These are phyloP conservation scores for Adelosebastes latens DNA, from an alignment of 2,797 vertebrate species.

Conservation along the genomic window DNA sequence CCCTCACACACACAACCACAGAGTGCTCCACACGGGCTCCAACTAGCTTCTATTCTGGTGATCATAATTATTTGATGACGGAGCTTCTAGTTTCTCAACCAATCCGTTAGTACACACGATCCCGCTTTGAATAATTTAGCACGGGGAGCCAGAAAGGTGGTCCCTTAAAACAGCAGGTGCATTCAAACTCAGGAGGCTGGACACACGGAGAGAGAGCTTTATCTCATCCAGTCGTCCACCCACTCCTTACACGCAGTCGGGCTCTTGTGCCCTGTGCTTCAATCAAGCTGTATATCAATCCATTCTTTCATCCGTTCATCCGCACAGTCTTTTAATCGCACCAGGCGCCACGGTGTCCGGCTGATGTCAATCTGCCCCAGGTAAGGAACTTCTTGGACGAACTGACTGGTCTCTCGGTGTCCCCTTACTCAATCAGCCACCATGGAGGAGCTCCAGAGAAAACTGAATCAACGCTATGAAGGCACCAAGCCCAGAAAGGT, in stretches of 20 bases:
- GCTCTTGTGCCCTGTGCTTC: constrained; percentile 4
- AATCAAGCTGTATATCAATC: constrained; percentile 6
- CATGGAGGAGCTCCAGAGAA: constrained; percentile 90
- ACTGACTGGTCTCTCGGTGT: constrained; percentile 26
- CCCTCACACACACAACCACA: constrained; percentile 22
- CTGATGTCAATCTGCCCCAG: constrained; percentile 13
- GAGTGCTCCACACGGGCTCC: constrained; percentile 24
- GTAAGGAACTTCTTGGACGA: constrained; percentile 42
- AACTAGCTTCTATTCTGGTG: constrained; percentile 64
- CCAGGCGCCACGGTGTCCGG: neutral
- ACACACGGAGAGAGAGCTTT: constrained; percentile 22
- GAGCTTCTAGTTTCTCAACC: constrained; percentile 86
- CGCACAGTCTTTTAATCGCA: constrained; percentile 10
- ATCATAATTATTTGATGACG: constrained; percentile 85
- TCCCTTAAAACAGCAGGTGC: constrained; percentile 66
- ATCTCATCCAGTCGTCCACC: constrained; percentile 30
- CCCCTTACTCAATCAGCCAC: constrained; percentile 16
- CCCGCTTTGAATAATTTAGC: constrained; percentile 90
- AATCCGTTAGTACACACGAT: constrained; percentile 80
- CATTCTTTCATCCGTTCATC: constrained; percentile 22
- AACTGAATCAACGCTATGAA: constrained; percentile 80
- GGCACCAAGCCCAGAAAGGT: constrained; percentile 88
- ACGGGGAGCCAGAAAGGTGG: constrained; percentile 51
- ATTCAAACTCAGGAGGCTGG: constrained; percentile 52
- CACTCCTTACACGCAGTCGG: constrained; percentile 2